Percentiles rank a stretch among this genome's conserved stretches.
These are phyloP conservation scores for Ectropis crepuscularia DNA, from an alignment of 2,888 invertebrate genomes.

Conservation along the genomic window DNA sequence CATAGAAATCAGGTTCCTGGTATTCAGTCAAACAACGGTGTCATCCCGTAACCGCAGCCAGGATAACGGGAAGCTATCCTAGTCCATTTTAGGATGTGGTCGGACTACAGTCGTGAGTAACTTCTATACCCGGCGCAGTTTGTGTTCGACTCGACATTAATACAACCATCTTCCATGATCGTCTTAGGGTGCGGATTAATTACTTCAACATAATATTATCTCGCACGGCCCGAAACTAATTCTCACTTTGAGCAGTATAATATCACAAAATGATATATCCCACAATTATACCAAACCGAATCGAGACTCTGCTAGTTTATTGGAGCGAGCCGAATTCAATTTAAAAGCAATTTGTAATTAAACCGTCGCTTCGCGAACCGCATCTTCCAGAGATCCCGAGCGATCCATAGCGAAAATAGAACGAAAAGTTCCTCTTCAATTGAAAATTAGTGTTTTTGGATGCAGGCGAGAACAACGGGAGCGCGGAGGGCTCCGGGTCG, in stretches of 20 bases:
- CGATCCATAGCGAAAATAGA: slow-evolving; percentile 7
- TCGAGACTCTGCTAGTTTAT: slow-evolving; percentile 55
- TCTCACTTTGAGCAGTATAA: slow-evolving; percentile 46
- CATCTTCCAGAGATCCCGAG: slow-evolving; percentile 36
- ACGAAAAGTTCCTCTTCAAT: slow-evolving; percentile 21
- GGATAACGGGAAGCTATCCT: slow-evolving; percentile 62
- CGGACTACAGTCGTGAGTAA: slow-evolving; percentile 49
- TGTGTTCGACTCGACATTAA: slow-evolving; percentile 59
- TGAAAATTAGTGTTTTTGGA: slow-evolving; percentile 41
- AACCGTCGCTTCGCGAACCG: slow-evolving; percentile 59
- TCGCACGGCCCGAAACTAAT: slow-evolving; percentile 40
- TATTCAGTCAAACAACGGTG: slow-evolving; percentile 62
- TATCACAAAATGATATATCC: slow-evolving; percentile 53
- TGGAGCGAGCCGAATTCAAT: slow-evolving; percentile 71
- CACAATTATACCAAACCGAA: slow-evolving; percentile 30
- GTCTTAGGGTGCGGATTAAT: slow-evolving; percentile 23
- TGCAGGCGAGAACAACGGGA: slow-evolving; percentile 85
- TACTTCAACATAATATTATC: slow-evolving; percentile 5
- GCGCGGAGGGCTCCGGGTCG: slow-evolving; percentile 77
- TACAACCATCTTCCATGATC: slow-evolving; percentile 43
- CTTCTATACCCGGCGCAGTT: slow-evolving; percentile 52
- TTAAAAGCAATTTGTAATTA: slow-evolving; percentile 70
- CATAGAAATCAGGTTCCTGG: slow-evolving; percentile 38
- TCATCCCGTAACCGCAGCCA: slow-evolving; percentile 53
- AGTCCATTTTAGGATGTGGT: slow-evolving; percentile 75